A percentile compares a stretch with the other conserved stretches of the same genome.
These are phyloP conservation scores for Octomys mimax DNA, from an alignment of 2,797 vertebrate species.

Conservation along the genomic window DNA sequence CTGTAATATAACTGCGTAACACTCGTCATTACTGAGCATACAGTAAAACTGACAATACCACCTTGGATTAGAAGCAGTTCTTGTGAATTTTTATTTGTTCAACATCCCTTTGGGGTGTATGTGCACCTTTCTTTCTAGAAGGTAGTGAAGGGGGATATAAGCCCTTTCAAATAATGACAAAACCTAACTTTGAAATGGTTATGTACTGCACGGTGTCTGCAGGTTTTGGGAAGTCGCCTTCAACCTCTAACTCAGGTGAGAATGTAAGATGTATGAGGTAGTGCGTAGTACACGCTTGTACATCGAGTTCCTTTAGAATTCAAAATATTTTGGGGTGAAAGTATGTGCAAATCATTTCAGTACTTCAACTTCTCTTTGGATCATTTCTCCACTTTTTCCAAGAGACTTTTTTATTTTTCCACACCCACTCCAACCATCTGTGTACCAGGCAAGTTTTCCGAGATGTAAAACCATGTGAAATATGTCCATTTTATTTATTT, in stretches of 20 bases:
- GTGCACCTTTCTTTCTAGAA: not conserved
- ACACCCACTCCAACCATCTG: slow-evolving; percentile 77
- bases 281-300: not conserved
- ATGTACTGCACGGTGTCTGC: not conserved
- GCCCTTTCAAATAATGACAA: not conserved
- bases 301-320: slow-evolving; percentile 49
- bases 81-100: slow-evolving; percentile 42
- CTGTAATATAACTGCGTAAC: not conserved
- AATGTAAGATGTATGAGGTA: not conserved
- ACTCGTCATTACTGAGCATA: not conserved
- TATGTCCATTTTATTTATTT: slow-evolving; percentile 62
- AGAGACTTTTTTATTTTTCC: slow-evolving; percentile 23
- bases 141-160: not conserved
- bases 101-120: not conserved
- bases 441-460: slow-evolving; percentile 73
- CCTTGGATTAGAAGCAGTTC: slow-evolving; percentile 57
- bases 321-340: slow-evolving; percentile 54
- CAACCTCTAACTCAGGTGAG: not conserved
- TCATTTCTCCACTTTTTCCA: slow-evolving; percentile 64
- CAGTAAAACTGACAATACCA: slow-evolving; percentile 36
- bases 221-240: not conserved
- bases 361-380: slow-evolving; percentile 63
- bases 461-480: slow-evolving; percentile 66
- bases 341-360: slow-evolving; percentile 59
- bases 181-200: not conserved